A percentile compares a stretch with the other conserved stretches of the same genome.
phyloP scores from a whole-genome alignment of 2,888 invertebrate genomes.

The Formica aserva region DNA sequence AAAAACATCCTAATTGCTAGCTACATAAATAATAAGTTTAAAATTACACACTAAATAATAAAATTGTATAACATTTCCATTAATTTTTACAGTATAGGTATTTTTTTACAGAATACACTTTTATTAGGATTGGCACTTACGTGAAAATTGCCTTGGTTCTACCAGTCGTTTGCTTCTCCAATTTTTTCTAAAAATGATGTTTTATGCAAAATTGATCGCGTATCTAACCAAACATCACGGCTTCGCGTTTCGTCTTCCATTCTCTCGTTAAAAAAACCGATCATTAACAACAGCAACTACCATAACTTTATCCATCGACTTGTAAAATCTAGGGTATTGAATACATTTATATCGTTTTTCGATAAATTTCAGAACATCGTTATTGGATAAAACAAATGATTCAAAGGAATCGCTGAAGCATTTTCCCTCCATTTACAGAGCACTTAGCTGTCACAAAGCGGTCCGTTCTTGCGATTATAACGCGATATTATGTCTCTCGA shows the following conservation, averaged over 20 bases:
- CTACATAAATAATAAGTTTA: too few species aligned
- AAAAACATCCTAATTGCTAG: too few species aligned
- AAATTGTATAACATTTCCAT: too few species aligned
- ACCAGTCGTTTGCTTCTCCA: too few species aligned
- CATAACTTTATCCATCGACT: conserved; percentile 33
- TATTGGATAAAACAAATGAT: conserved; percentile 51
- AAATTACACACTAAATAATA: too few species aligned
- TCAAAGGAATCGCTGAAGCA: conserved; percentile 47
- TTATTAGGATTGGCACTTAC: too few species aligned
- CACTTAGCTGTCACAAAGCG: conserved; percentile 52
- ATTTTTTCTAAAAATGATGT: conserved; percentile 6
- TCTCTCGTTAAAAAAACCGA: background rate
- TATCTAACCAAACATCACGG: background rate
- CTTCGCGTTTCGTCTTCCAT: background rate
- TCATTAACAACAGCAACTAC: conserved; percentile 9
- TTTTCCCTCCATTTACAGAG: conserved; percentile 44
- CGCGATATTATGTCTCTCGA: conserved; percentile 56
- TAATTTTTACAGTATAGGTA: too few species aligned
- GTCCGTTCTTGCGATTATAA: conserved; percentile 43
- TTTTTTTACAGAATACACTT: too few species aligned
- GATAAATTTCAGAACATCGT: conserved; percentile 52
- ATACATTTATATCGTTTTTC: conserved; percentile 43
- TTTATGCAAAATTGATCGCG: background rate
- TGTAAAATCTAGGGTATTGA: conserved; percentile 46
- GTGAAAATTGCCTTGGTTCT: too few species aligned